phyloP scores from a whole-genome alignment of 2,113 vertebrate genomes.

The Talpa occidentalis region DNA sequence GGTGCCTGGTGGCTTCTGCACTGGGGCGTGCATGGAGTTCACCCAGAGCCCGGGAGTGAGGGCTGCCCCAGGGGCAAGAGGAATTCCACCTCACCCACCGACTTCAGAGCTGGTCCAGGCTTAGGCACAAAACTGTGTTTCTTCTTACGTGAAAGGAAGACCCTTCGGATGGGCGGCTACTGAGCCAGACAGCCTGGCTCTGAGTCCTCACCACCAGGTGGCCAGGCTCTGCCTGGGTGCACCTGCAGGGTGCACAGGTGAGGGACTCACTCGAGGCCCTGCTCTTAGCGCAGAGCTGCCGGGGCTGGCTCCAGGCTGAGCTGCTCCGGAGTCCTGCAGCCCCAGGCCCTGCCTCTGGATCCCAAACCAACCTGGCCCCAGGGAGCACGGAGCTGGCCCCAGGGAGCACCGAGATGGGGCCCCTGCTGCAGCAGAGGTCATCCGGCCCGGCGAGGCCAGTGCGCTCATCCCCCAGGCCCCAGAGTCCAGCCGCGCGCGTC shows the following conservation, averaged over 20 bases:
- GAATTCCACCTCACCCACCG: too few relatives aligned
- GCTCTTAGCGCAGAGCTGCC: accelerated
- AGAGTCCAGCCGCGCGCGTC: background rate
- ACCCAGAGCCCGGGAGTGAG: too few relatives aligned
- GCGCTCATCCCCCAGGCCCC: accelerated
- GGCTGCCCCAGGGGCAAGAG: background rate
- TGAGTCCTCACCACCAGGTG: too few relatives aligned
- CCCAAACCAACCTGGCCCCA: accelerated
- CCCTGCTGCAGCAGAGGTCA: background rate
- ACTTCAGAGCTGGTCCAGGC: background rate
- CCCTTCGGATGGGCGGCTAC: accelerated
- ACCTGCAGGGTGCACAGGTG: background rate
- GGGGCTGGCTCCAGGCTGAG: background rate
- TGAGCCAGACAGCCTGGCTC: background rate
- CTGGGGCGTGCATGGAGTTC: too few relatives aligned
- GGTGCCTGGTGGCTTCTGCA: too few relatives aligned
- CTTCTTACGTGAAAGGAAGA: background rate
- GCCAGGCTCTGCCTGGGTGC: background rate
- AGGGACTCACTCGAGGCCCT: too few relatives aligned
- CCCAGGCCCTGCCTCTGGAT: accelerated
- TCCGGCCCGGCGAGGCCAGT: background rate
- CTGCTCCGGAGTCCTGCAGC: background rate
- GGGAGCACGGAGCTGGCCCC: background rate
- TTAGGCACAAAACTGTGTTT: background rate
- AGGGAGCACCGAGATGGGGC: background rate